A percentile compares a stretch with the other conserved stretches of the same genome.
Evolutionary conservation across 1,140 invertebrate genomes (phyloP).

Genomic region (Ceratitis capitata): DNA sequence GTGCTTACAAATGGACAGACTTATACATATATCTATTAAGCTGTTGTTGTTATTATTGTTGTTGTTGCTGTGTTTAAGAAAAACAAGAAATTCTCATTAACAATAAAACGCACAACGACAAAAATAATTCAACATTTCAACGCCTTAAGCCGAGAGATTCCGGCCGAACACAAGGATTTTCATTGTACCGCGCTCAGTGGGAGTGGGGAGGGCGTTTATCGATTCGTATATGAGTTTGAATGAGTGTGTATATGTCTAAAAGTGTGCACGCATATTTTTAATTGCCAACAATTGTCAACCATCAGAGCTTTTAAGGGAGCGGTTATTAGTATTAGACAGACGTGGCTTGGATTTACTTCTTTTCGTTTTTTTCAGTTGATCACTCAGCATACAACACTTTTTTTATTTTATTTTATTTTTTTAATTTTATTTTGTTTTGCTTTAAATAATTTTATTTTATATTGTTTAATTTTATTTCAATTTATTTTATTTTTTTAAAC

Average conservation of each 20-base stretch:
- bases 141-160: neutral
- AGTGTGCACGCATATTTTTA: slow-evolving; percentile 20
- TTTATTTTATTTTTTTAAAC: slow-evolving; percentile 8
- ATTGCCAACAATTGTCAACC: slow-evolving; percentile 38
- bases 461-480: neutral
- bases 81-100: slow-evolving; percentile 36
- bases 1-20: too few species aligned
- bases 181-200: neutral
- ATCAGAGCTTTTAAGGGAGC: neutral
- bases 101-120: slow-evolving; percentile 31
- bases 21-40: too few species aligned
- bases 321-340: neutral
- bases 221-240: neutral
- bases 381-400: neutral
- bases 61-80: neutral
- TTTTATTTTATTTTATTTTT: neutral
- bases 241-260: neutral
- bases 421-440: neutral
- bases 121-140: slow-evolving; percentile 15
- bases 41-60: neutral
- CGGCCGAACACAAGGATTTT: too few species aligned
- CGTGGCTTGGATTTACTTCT: neutral
- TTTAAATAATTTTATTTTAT: neutral
- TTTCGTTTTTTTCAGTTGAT: neutral
- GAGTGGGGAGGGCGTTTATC: neutral